Percentiles rank a stretch among this genome's conserved stretches.
These are phyloP conservation scores for Halictus ligatus DNA, from an alignment of 2,888 invertebrate genomes.

Conservation along the genomic window DNA sequence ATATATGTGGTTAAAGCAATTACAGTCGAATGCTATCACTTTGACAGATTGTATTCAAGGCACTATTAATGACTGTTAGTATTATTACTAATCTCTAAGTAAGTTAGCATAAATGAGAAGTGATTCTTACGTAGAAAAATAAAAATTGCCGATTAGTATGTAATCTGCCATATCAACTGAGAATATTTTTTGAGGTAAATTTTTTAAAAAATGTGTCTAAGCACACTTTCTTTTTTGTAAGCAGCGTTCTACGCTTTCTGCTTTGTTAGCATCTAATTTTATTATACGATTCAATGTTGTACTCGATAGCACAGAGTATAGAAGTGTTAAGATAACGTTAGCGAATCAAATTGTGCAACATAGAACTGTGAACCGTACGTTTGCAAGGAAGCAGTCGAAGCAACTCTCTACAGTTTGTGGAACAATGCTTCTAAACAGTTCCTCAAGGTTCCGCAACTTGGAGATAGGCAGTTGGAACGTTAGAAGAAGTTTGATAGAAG, in stretches of 20 bases:
- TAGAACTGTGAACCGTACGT: too few relatives aligned
- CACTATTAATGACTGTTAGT: conserved; percentile 8
- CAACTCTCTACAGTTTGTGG: background rate
- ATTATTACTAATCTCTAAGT: conserved; percentile 19
- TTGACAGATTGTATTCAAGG: background rate
- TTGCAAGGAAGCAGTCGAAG: too few relatives aligned
- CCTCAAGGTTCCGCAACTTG: background rate
- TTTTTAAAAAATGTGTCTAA: background rate
- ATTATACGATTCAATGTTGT: too few relatives aligned
- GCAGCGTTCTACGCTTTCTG: background rate
- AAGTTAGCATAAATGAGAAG: conserved; percentile 2
- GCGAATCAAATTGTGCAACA: too few relatives aligned
- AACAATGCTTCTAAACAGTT: background rate
- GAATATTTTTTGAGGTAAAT: background rate
- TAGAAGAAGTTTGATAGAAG: background rate
- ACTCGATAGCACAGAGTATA: too few relatives aligned
- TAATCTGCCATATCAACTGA: conserved; percentile 29
- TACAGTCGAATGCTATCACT: background rate
- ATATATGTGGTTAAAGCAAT: background rate
- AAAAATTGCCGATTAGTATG: background rate
- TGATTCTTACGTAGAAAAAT: conserved; percentile 19
- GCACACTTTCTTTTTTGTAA: background rate
- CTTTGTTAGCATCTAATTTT: too few relatives aligned
- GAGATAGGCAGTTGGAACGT: background rate
- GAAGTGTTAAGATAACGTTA: too few relatives aligned